These are phyloP conservation scores for Planiliza haematocheilus DNA, from an alignment of 2,113 vertebrate genomes.

Conservation along the genomic window DNA sequence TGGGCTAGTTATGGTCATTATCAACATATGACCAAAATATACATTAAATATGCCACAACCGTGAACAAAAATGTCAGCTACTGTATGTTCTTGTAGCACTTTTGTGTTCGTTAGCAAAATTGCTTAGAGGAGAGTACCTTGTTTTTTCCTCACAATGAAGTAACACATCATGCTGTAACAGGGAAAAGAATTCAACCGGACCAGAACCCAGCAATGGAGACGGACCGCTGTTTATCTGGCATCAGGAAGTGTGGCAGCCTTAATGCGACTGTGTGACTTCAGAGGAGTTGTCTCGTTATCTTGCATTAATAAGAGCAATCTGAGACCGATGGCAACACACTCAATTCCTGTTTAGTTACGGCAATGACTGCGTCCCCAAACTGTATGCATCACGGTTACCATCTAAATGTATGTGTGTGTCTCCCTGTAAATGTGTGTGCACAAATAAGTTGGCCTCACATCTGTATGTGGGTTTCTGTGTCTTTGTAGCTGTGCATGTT, in stretches of 20 bases:
- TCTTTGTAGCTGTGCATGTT: slow-evolving; percentile 76
- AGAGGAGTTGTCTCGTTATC: slow-evolving; percentile 50
- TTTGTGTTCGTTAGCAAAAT: not conserved
- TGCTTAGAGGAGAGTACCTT: not conserved
- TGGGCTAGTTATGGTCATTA: too few relatives aligned
- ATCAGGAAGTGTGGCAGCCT: slow-evolving; percentile 63
- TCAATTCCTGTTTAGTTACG: slow-evolving; percentile 55
- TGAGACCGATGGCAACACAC: slow-evolving; percentile 28
- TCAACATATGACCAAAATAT: too few relatives aligned
- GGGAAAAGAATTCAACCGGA: not conserved
- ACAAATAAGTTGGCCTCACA: slow-evolving; percentile 32
- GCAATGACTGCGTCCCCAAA: slow-evolving; percentile 24
- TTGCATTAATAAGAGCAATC: slow-evolving; percentile 26
- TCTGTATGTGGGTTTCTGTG: slow-evolving; percentile 67
- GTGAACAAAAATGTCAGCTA: not conserved
- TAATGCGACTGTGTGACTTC: slow-evolving; percentile 38
- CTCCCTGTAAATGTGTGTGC: slow-evolving; percentile 60
- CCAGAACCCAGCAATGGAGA: slow-evolving; percentile 23
- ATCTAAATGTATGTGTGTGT: slow-evolving; percentile 6
- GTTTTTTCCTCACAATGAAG: slow-evolving; percentile 1
- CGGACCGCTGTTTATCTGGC: slow-evolving; percentile 51
- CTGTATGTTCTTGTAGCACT: not conserved
- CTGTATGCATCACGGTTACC: slow-evolving; percentile 16
- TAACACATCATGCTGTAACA: slow-evolving; percentile 32
- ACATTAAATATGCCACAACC: not conserved